These are phyloP conservation scores for Cisticola juncidis DNA, from an alignment of 2,113 vertebrate genomes.

Conservation along the genomic window DNA sequence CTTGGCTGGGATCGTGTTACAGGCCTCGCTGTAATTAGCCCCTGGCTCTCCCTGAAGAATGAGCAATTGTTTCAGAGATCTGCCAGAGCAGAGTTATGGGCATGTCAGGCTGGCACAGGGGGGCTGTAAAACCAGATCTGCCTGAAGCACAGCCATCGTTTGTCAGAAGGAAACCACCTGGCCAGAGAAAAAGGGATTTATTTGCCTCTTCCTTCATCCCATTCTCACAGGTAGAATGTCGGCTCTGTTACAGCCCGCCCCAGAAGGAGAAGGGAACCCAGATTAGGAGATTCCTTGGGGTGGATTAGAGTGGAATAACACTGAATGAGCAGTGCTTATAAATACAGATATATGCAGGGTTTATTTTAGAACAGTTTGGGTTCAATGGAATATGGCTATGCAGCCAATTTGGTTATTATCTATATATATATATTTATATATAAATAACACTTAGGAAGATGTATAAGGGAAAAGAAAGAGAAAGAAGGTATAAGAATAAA, in stretches of 20 bases:
- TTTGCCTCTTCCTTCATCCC: background rate
- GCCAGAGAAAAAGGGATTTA: background rate
- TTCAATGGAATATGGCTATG: background rate
- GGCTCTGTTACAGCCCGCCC: background rate
- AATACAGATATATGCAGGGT: background rate
- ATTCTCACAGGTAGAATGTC: background rate
- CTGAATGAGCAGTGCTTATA: background rate
- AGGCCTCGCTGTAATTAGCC: background rate
- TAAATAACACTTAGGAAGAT: background rate
- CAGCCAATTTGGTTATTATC: background rate
- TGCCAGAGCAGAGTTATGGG: constrained; percentile 26
- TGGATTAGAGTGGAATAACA: background rate
- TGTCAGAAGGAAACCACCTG: constrained; percentile 31
- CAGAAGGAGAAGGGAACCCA: background rate
- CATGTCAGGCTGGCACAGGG: constrained; percentile 35
- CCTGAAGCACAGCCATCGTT: background rate
- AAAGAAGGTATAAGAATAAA: background rate
- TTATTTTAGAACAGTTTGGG: background rate
- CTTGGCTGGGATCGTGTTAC: background rate
- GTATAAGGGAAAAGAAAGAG: background rate
- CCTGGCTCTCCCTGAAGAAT: background rate
- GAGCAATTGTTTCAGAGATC: constrained; percentile 7
- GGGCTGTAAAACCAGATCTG: constrained; percentile 45
- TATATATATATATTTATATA: too few relatives aligned
- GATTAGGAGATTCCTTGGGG: background rate